Conservation (phyloP, 2,113 vertebrate genomes). For the Setophaga coronata region DNA sequence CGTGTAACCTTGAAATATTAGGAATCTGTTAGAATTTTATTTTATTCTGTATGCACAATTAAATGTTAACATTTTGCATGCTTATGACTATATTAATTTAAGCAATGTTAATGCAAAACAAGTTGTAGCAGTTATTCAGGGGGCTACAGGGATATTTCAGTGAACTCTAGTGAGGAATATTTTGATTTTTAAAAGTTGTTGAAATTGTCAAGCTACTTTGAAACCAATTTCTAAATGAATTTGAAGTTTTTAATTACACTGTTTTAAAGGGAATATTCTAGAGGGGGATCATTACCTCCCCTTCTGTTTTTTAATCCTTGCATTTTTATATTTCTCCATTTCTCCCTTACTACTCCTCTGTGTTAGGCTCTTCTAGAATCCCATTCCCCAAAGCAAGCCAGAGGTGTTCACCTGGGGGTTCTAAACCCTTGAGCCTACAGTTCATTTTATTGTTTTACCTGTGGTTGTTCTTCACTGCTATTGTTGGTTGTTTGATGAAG, state of each 20-base stretch:
- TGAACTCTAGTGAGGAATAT: neutral
- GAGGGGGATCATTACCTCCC: neutral
- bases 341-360: neutral
- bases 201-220: neutral
- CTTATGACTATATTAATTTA: neutral
- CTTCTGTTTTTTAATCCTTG: conserved; percentile 45
- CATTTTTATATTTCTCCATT: neutral
- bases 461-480: neutral
- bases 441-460: neutral
- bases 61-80: conserved; percentile 4
- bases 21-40: neutral
- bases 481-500: neutral
- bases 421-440: neutral
- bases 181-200: neutral
- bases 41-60: neutral
- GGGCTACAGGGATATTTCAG: neutral
- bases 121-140: neutral
- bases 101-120: conserved; percentile 26
- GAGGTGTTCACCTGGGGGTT: neutral
- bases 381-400: neutral
- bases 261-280: conserved; percentile 43
- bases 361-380: neutral
- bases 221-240: conserved; percentile 44
- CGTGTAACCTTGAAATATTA: neutral
- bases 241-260: conserved; percentile 31